Base-by-base conservation (phyloP, 2,797 vertebrate genomes). In the Erithacus rubecula region DNA sequence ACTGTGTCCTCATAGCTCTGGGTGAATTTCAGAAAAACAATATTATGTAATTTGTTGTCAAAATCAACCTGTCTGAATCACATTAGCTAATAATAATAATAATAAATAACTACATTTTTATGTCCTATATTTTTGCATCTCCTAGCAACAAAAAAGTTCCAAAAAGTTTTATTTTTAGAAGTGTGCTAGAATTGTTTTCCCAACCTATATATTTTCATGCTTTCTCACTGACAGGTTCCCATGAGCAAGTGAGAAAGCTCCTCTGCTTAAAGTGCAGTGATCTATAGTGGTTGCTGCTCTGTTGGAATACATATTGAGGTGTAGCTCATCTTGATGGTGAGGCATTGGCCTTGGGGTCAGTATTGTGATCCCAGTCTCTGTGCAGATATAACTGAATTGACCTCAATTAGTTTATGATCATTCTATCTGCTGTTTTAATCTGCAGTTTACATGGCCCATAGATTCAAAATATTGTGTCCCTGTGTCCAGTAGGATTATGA, bases 161-260 rank as follows among this genome's bases (percentile, higher is more conserved):
- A 1, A 37, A 63, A 95, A 77, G 49, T 93, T 93, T 83, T 94
- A 87, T 94, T 96, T 96, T 96, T 91, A 83, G 91, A 89, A 80
- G 2, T n/a, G n/a, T 71, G 60, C 46, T 85, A 58, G 69, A 83
- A 83, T 94, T 87, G 60, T 77, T 93, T 95, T 86, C 36, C 47
- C 20, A 13, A 9, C 65, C 41, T 6, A 80, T 81, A 10, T 65
- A 34, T 87, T 86, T 88, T 83, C 19, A 15, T 93, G 26, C 46
- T 46, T 41, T 71, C 52, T 87, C 60, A 16, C 44, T 85, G 79
- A 70, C 56, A 78, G 43, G 14, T 87, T 53, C 46, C 51, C n/a
- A 14, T 81, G 29, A 93, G 41, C 44, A 77, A 67, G 41, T 34
- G 67, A 68, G 34, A 78, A 89, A 58, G 69, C 89, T 69, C 6